Conservation (phyloP, 1,140 invertebrate genomes). For the Rhynchophorus ferrugineus region DNA sequence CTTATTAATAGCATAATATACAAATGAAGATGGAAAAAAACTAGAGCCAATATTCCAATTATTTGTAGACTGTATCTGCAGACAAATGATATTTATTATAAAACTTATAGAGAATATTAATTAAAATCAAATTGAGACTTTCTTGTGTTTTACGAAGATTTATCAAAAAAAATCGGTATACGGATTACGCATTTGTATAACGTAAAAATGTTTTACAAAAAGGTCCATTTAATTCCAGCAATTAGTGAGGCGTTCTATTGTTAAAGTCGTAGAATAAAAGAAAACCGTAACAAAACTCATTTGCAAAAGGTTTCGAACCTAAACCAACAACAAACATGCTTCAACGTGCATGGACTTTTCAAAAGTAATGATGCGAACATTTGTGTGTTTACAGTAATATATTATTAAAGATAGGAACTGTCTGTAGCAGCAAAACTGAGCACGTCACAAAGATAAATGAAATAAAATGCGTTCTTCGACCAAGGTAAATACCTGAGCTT, state of each 20-base stretch:
- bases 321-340: background rate
- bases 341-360: background rate
- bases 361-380: background rate
- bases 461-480: background rate
- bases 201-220: background rate
- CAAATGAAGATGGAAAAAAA: too few relatives aligned
- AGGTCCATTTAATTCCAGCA: background rate
- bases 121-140: too few relatives aligned
- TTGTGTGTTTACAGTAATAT: background rate
- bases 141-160: too few relatives aligned
- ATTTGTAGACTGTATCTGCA: too few relatives aligned
- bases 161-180: too few relatives aligned
- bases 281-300: background rate
- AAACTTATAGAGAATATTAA: too few relatives aligned
- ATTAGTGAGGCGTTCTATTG: background rate
- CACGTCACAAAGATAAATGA: background rate
- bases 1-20: too few relatives aligned
- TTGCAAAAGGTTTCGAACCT: background rate
- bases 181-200: too few relatives aligned
- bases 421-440: background rate
- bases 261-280: background rate
- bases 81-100: too few relatives aligned
- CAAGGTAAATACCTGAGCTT: background rate
- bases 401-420: background rate
- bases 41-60: too few relatives aligned